phyloP scores from a whole-genome alignment of 2,888 invertebrate species.

The Zootermopsis nevadensis region DNA sequence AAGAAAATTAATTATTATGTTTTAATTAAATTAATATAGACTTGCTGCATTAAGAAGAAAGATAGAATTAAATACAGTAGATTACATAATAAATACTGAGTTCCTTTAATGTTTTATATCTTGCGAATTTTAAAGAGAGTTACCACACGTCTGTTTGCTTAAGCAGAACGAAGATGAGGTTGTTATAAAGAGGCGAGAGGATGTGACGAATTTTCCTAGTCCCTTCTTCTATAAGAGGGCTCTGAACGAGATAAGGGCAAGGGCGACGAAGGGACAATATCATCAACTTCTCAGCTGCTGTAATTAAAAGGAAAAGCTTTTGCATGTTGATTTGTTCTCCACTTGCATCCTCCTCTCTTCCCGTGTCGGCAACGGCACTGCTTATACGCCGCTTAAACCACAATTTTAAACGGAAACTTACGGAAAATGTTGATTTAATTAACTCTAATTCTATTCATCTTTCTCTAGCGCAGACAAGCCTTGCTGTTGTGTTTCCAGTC shows the following conservation, averaged over 20 bases:
- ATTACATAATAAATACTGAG: too few relatives aligned
- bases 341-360: not conserved
- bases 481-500: not conserved
- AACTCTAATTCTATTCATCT: slow-evolving; percentile 15
- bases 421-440: slow-evolving; percentile 5
- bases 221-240: not conserved
- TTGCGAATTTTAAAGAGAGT: not conserved
- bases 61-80: too few relatives aligned
- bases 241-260: not conserved
- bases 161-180: not conserved
- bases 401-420: not conserved
- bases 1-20: too few relatives aligned
- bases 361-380: not conserved
- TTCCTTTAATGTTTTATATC: too few relatives aligned
- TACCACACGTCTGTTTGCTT: not conserved
- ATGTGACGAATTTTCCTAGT: slow-evolving; percentile 9
- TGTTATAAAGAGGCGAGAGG: not conserved
- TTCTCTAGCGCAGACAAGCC: not conserved
- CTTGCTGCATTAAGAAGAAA: too few relatives aligned
- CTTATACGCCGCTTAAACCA: not conserved
- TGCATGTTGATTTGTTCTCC: slow-evolving; percentile 16
- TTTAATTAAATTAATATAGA: too few relatives aligned
- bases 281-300: not conserved
- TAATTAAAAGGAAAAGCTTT: slow-evolving; percentile 29
- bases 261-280: not conserved